Conservation (phyloP, 2,113 vertebrate genomes). For the Gymnobelideus leadbeateri region DNA sequence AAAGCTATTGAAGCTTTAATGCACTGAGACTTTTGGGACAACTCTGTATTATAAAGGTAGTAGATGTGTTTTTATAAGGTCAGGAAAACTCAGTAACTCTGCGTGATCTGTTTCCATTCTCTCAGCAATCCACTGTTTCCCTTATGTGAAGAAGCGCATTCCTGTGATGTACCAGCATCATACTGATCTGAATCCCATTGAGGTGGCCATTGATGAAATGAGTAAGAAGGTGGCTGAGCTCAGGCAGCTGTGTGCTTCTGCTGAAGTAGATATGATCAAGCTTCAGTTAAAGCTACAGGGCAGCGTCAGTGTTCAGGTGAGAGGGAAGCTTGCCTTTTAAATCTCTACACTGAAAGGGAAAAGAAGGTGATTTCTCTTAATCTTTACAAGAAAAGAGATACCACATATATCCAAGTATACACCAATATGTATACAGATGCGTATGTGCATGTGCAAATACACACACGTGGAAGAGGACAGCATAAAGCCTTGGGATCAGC, state of each 20-base stretch:
- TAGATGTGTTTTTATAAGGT: background rate
- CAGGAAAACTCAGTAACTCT: background rate
- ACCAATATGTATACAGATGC: too few relatives aligned
- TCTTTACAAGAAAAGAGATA: background rate
- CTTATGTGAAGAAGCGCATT: constrained; percentile 97
- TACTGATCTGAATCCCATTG: constrained; percentile 97
- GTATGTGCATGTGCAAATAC: too few relatives aligned
- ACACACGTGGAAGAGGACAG: background rate
- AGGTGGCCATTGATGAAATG: constrained; percentile 99
- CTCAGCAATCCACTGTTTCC: constrained; percentile 96
- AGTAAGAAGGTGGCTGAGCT: constrained; percentile 97
- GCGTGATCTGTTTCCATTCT: background rate
- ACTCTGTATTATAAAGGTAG: background rate
- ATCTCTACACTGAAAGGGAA: background rate
- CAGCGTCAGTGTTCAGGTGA: constrained; percentile 98
- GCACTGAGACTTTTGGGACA: background rate
- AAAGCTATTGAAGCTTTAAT: background rate
- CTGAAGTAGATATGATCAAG: constrained; percentile 98
- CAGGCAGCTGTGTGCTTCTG: constrained; percentile 93
- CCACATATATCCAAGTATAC: background rate
- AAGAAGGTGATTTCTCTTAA: background rate
- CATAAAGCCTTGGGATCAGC: background rate
- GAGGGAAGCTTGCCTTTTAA: background rate
- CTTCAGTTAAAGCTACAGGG: constrained; percentile 98
- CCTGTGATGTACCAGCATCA: constrained; percentile 99